Conservation (phyloP, 2,113 vertebrate species). For the Aegotheles bennettii region DNA sequence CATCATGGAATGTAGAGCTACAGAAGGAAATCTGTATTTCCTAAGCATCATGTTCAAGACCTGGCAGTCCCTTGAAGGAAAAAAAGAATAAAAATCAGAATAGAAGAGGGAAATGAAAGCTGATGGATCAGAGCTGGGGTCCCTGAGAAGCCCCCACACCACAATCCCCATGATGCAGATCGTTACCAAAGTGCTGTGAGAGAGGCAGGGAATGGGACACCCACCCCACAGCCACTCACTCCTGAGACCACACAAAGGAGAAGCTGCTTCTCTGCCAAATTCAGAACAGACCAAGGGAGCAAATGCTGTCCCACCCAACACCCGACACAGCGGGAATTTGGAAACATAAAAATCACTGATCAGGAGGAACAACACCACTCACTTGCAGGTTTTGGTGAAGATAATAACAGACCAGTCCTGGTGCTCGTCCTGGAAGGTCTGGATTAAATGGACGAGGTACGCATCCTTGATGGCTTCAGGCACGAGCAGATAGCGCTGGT, state of each 20-base stretch:
- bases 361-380: not conserved
- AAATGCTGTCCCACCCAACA: not conserved
- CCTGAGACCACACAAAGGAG: not conserved
- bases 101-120: fast-evolving
- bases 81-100: not conserved
- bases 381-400: conserved; percentile 98
- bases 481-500: conserved; percentile 89
- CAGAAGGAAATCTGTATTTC: conserved; percentile 82
- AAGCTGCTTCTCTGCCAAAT: not conserved
- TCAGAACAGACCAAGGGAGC: not conserved
- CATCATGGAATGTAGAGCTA: conserved; percentile 96
- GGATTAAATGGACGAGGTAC: conserved; percentile 89
- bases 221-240: not conserved
- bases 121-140: not conserved
- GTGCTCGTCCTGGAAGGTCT: conserved; percentile 88
- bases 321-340: fast-evolving
- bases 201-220: no score
- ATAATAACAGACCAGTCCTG: conserved; percentile 92
- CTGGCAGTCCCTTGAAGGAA: conserved; percentile 84
- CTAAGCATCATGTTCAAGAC: conserved; percentile 93
- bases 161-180: fast-evolving
- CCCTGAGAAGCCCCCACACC: not conserved
- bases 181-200: fast-evolving
- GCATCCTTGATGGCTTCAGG: conserved; percentile 92
- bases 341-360: fast-evolving